Conservation (phyloP, 2,797 vertebrate genomes). For the Silurus aristotelis region DNA sequence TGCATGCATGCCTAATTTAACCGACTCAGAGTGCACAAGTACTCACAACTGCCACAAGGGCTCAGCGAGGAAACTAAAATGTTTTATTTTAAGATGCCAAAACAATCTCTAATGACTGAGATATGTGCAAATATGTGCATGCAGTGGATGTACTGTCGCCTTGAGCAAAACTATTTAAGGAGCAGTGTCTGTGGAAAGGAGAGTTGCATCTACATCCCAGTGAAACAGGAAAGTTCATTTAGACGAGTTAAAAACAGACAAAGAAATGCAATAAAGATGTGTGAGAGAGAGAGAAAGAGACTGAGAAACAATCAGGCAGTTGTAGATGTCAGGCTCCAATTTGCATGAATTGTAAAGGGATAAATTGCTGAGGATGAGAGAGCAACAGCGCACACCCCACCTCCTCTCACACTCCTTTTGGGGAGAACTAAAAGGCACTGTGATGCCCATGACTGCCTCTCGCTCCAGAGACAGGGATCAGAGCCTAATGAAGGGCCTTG, state of each 20-base stretch:
- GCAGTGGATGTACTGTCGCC: not conserved
- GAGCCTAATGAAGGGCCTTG: slow-evolving; percentile 76
- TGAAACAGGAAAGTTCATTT: slow-evolving; percentile 59
- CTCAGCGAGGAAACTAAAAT: slow-evolving; percentile 7
- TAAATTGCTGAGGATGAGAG: slow-evolving; percentile 75
- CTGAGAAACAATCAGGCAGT: slow-evolving; percentile 65
- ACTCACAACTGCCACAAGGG: slow-evolving; percentile 1
- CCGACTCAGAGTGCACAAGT: slow-evolving; percentile 13
- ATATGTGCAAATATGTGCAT: not conserved
- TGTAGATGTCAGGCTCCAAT: slow-evolving; percentile 78
- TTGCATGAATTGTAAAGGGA: slow-evolving; percentile 79
- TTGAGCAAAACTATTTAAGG: slow-evolving; percentile 10
- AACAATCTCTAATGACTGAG: not conserved
- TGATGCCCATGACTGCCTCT: slow-evolving; percentile 72
- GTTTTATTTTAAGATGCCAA: slow-evolving; percentile 35
- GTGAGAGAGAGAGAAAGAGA: slow-evolving; percentile 17
- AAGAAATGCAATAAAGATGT: slow-evolving; percentile 73
- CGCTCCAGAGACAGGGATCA: slow-evolving; percentile 73
- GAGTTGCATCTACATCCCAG: slow-evolving; percentile 11
- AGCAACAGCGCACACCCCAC: slow-evolving; percentile 51
- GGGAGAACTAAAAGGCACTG: slow-evolving; percentile 65
- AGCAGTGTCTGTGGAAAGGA: slow-evolving; percentile 22
- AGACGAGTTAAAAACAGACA: slow-evolving; percentile 46
- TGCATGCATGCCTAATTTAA: slow-evolving; percentile 7
- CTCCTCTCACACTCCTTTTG: slow-evolving; percentile 48